Base-by-base conservation (phyloP, 2,113 vertebrate species). In the Myrmecophaga tridactyla region DNA sequence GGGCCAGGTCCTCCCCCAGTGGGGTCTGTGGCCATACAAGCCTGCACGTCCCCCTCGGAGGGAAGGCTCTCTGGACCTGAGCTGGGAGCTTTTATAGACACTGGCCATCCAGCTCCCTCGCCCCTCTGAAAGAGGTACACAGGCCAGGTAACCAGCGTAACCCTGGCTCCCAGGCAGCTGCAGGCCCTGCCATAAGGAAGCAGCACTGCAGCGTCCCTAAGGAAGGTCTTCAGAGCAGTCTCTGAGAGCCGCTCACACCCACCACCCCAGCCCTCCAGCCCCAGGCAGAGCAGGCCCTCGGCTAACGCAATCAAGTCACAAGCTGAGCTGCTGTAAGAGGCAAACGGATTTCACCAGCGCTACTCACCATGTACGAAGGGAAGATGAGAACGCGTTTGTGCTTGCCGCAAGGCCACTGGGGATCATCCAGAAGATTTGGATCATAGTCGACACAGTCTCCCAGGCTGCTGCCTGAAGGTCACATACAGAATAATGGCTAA, bases 321-420 rank as follows among this genome's bases (percentile, higher is more conserved):
- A 20, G 18, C 15, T 4, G 29, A 36, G 48, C 41, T 29, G 14
- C 23, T 21, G 23, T 0, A 2, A 11, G 67, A 17, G 56, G 51
- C 39, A 10, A 25, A 29, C 20, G 14, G 4, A 13, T 41, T 2
- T 0, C 25, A 18, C 41, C 41, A 4, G 6, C 0, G 21, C 69
- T 94, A 98, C 98, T 99, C 98, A 99, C 99, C 99, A 99, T 99
- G 98, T 99, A 99, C 0, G 99, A 99, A 95, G 99, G 99, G 95
- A 99, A 99, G 98, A 99, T 99, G 96, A 99, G 99, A 92, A 99
- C 99, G 92, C 99, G 97, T 96, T 99, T 99, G 98, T 99, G 99
- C 97, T 99, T 99, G 94, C 99, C 99, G 96, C 99, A 99, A 7
- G 99, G 99, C 99, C 99, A 99, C 97, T 99, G 99, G 0, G 99